Base-by-base conservation (phyloP, 2,797 vertebrate species). In the Scolopax rusticola region DNA sequence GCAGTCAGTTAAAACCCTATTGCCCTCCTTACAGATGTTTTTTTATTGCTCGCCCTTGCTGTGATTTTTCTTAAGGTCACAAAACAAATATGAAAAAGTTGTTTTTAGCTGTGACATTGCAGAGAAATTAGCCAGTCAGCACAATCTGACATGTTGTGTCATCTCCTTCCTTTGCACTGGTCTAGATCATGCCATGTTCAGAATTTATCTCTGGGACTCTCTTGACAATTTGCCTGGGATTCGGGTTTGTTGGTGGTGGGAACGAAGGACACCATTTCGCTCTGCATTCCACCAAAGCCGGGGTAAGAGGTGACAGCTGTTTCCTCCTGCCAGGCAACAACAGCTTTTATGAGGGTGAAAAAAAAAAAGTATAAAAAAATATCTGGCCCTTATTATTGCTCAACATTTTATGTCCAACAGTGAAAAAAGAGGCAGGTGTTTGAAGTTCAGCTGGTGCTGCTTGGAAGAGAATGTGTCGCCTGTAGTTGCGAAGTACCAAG, bases 311-410 rank as follows among this genome's bases (percentile, higher is more conserved):
- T 67, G 56, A 76, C 51, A 95, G 76, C 89, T 95, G 89, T 84
- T 90, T 12, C 47, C 47, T 71, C 87, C 75, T 3, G 0, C 61
- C 18, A 45, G 67, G 91, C 79, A 89, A 21, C 74, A 93, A 33
- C 41, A 78, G 30, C 36, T 88, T 97, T 95, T 86, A 93, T 30
- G 51, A 90, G 63, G 9, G 40, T 60, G 48, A 75, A 93, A 84
- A 36, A 36, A 36, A 36, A 68, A 9, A 43, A 36, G 15, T 6
- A 36, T 7, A 5, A 45, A 38, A 48, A 83, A 17, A 40, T 13
- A 36, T 93, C 93, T 95, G 85, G 70, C 75, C 76, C 47, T 69
- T 84, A 82, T 95, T 91, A 88, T 68, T 84, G 47, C 36, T 69
- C 30, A 81, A 48, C 25, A 74, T 88, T 93, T 86, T 86, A 88